These are phyloP conservation scores for Tachuris rubrigastra DNA, from an alignment of 2,113 vertebrate genomes.

Conservation along the genomic window DNA sequence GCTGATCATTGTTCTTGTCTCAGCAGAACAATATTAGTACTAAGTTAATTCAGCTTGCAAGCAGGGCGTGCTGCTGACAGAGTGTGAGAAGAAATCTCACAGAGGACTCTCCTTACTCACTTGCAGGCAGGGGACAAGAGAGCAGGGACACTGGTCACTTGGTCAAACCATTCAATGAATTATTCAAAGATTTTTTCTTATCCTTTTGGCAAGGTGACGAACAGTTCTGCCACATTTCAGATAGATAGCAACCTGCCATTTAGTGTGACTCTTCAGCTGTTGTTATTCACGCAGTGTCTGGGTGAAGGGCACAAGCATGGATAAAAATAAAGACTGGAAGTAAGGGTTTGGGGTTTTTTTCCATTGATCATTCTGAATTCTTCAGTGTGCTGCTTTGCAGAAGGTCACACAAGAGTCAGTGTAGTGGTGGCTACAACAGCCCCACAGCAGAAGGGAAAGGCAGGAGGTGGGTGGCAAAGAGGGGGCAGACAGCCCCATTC, in stretches of 20 bases:
- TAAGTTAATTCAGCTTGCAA: slow-evolving; percentile 56
- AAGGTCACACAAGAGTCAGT: background rate
- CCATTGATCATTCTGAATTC: background rate
- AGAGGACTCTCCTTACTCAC: background rate
- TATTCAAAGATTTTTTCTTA: slow-evolving; percentile 41
- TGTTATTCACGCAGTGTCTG: background rate
- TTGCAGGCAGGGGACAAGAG: background rate
- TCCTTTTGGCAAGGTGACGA: background rate
- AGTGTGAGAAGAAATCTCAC: background rate
- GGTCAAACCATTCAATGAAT: slow-evolving; percentile 28
- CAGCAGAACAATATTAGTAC: slow-evolving; percentile 66
- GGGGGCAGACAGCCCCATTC: background rate
- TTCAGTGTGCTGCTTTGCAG: background rate
- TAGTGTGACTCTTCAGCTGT: slow-evolving; percentile 1
- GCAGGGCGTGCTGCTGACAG: slow-evolving; percentile 5
- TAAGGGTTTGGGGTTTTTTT: background rate
- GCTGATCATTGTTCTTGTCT: slow-evolving; percentile 65
- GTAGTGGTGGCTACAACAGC: background rate
- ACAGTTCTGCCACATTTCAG: slow-evolving; percentile 10
- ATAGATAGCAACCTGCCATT: slow-evolving; percentile 27
- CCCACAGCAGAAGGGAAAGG: background rate
- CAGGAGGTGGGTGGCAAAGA: background rate
- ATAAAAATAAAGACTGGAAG: background rate
- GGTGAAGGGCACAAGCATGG: background rate
- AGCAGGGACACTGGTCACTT: background rate